phyloP scores from a whole-genome alignment of 2,113 vertebrate species.

The Lophochroa leadbeateri region DNA sequence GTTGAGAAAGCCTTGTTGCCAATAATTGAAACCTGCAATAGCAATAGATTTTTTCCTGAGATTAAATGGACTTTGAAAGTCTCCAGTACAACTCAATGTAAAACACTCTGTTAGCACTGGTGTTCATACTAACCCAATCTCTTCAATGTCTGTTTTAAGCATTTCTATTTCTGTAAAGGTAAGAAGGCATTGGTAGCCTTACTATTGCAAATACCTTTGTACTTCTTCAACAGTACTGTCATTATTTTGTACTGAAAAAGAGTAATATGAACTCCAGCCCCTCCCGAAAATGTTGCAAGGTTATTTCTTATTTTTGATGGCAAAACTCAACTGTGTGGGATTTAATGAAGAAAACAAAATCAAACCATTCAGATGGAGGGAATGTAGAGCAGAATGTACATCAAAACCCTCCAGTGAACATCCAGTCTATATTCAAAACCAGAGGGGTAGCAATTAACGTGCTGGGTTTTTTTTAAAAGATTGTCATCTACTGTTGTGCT shows the following conservation, averaged over 20 bases:
- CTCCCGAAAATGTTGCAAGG: neutral
- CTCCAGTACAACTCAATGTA: neutral
- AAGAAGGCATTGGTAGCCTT: neutral
- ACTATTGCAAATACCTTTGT: neutral
- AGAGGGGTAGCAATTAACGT: neutral
- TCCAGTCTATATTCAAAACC: neutral
- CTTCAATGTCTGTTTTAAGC: neutral
- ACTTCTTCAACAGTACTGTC: neutral
- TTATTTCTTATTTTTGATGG: neutral
- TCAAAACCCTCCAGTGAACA: neutral
- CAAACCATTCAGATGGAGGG: neutral
- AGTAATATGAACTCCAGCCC: neutral
- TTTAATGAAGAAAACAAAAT: neutral
- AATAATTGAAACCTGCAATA: neutral
- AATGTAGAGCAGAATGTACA: neutral
- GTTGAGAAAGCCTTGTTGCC: slow-evolving; percentile 14
- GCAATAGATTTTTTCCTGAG: neutral
- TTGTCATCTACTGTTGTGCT: neutral
- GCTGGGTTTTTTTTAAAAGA: neutral
- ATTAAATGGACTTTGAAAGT: slow-evolving; percentile 17
- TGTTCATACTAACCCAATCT: neutral
- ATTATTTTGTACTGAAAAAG: neutral
- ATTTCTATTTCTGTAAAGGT: neutral
- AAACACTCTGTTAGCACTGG: neutral
- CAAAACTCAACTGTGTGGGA: neutral